Percentiles rank a stretch among this genome's conserved stretches.
phyloP scores from a whole-genome alignment of 2,113 vertebrate genomes.

The Bostrychus sinensis region DNA sequence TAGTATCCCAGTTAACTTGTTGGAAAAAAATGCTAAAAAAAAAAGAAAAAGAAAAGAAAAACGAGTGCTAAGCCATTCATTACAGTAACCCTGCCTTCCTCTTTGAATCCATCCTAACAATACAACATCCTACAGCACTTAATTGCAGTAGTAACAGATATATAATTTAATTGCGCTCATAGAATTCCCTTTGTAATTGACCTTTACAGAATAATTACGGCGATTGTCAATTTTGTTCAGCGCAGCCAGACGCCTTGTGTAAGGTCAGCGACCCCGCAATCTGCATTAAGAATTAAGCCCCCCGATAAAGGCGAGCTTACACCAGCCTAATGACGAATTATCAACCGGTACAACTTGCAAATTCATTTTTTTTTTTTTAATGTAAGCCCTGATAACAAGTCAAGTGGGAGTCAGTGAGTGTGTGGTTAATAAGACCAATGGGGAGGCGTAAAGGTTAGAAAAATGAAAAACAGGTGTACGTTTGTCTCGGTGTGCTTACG shows the following conservation, averaged over 20 bases:
- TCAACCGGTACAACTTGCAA: slow-evolving; percentile 55
- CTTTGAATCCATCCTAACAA: slow-evolving; percentile 31
- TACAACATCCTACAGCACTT: slow-evolving; percentile 53
- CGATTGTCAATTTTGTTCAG: slow-evolving; percentile 41
- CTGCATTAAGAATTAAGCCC: slow-evolving; percentile 74
- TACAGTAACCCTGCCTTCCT: slow-evolving; percentile 17
- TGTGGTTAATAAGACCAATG: slow-evolving; percentile 71
- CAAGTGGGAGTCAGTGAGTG: slow-evolving; percentile 45
- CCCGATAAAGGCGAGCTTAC: slow-evolving; percentile 64
- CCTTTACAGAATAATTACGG: slow-evolving; percentile 66
- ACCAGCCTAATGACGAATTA: slow-evolving; percentile 69
- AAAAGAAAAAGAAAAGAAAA: too few species aligned
- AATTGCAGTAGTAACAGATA: slow-evolving; percentile 54
- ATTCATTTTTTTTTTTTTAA: slow-evolving; percentile 70
- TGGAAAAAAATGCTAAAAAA: too few species aligned
- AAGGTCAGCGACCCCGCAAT: slow-evolving; percentile 69
- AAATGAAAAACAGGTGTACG: slow-evolving; percentile 60
- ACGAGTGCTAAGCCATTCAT: not conserved
- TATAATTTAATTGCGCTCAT: slow-evolving; percentile 64
- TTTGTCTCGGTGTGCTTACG: slow-evolving; percentile 23
- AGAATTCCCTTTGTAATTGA: slow-evolving; percentile 62
- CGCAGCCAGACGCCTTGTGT: slow-evolving; percentile 54
- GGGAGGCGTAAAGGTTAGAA: slow-evolving; percentile 69
- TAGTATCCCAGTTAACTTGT: too few species aligned
- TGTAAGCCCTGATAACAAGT: slow-evolving; percentile 71